Evolutionary conservation across 1,140 invertebrate genomes (phyloP).

Genomic region (Drosophila repleta): DNA sequence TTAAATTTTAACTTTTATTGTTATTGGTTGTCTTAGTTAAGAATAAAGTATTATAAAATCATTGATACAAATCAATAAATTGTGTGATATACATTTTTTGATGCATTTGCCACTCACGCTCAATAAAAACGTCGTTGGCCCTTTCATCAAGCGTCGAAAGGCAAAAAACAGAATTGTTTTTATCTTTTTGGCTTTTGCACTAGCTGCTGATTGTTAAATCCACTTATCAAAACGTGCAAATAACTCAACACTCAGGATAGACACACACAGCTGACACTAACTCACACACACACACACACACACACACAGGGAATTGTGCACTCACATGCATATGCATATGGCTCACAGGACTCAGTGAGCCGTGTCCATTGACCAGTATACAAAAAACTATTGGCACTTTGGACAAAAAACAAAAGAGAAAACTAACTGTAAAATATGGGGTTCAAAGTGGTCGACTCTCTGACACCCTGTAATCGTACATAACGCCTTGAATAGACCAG

Average conservation of each 20-base stretch:
- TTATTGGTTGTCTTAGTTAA: too few relatives aligned
- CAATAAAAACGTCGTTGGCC: not conserved
- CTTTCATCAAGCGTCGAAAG: slow-evolving; percentile 20
- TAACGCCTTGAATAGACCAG: too few relatives aligned
- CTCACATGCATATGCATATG: slow-evolving; percentile 13
- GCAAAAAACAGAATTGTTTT: slow-evolving; percentile 16
- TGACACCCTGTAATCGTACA: not conserved
- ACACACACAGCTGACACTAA: slow-evolving; percentile 38
- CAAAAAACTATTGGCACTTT: slow-evolving; percentile 46
- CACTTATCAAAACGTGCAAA: slow-evolving; percentile 81
- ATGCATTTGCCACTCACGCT: not conserved
- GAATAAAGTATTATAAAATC: too few relatives aligned
- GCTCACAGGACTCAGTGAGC: slow-evolving; percentile 54
- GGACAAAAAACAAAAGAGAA: slow-evolving; percentile 13
- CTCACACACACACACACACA: slow-evolving; percentile 2
- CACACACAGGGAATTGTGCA: not conserved
- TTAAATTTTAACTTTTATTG: too few relatives aligned
- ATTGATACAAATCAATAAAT: too few relatives aligned
- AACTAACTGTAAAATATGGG: not conserved
- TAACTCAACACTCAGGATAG: slow-evolving; percentile 67
- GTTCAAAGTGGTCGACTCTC: not conserved
- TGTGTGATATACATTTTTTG: not conserved
- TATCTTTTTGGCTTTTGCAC: slow-evolving; percentile 23
- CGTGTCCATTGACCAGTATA: slow-evolving; percentile 56
- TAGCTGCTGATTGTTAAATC: slow-evolving; percentile 62